Percentiles rank a stretch among this genome's conserved stretches.
These are phyloP conservation scores for Oncorhynchus kisutch DNA, from an alignment of 2,113 vertebrate species.

Conservation along the genomic window DNA sequence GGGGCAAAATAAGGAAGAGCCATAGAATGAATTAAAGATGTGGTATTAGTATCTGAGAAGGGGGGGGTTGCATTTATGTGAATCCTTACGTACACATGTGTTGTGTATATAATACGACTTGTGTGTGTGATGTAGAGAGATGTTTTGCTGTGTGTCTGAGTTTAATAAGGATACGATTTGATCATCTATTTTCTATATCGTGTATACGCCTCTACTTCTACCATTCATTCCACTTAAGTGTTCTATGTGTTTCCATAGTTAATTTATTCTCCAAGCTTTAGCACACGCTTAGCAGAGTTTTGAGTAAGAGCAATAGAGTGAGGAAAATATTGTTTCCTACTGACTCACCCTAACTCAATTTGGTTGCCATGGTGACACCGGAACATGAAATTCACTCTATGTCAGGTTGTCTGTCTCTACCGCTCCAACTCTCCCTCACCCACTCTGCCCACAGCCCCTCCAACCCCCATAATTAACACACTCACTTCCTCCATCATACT, in stretches of 20 bases:
- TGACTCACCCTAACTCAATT: slow-evolving; percentile 57
- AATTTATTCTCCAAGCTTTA: not conserved
- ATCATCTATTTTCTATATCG: not conserved
- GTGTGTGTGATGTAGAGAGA: not conserved
- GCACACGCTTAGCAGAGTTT: slow-evolving; percentile 6
- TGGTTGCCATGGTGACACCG: slow-evolving; percentile 75
- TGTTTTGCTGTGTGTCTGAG: not conserved
- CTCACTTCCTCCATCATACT: not conserved
- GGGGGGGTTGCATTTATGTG: slow-evolving; percentile 5
- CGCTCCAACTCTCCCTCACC: slow-evolving; percentile 28
- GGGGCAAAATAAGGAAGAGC: slow-evolving; percentile 59
- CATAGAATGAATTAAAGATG: slow-evolving; percentile 36
- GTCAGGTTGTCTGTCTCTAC: slow-evolving; percentile 55
- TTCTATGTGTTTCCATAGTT: not conserved
- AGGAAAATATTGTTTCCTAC: slow-evolving; percentile 6
- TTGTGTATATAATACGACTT: not conserved
- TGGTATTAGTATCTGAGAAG: slow-evolving; percentile 38
- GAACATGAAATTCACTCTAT: slow-evolving; percentile 50
- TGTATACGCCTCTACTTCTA: not conserved
- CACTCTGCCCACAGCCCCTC: slow-evolving; percentile 8
- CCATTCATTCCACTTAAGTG: not conserved
- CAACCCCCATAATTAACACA: not conserved
- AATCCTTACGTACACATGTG: not conserved
- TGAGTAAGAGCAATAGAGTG: slow-evolving; percentile 50
- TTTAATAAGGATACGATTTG: not conserved